Base-by-base conservation (phyloP, 2,113 vertebrate genomes). In the Talpa occidentalis region DNA sequence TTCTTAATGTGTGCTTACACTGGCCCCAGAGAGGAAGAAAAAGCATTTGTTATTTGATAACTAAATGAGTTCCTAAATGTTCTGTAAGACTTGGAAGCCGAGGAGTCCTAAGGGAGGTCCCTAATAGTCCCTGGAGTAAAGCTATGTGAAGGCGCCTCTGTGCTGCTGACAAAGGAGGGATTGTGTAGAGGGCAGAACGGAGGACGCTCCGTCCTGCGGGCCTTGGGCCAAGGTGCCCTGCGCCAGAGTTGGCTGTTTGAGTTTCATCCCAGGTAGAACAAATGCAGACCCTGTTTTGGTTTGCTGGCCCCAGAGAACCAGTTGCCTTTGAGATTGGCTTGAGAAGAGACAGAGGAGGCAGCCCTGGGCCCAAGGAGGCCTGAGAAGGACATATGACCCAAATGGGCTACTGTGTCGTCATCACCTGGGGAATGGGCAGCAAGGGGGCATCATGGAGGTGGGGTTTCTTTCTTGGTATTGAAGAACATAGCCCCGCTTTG, bases 121-220 rank as follows among this genome's bases (percentile, higher is more conserved):
- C 11, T 6, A 16, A 8, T 8, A 30, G 84, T 54, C 24, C 77
- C 80, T n/a, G 52, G 56, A 64, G 64, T 26, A 26, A 49, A 67
- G 79, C 70, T 6, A n/a, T 24, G 3, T 72, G 85, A 90, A 72
- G 72, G 67, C 8, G 10, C 49, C 35, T 88, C 37, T 52, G 49
- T 95, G 44, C 64, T 26, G 24, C n/a, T 22, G 35, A 94, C 88
- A 79, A 90, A 93, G 74, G 54, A 26, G 47, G 83, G 35, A 22
- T 67, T 70, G 67, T 90, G 28, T 49, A 37, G 47, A 1, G 60
- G 19, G 35, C 3, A 3, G 77, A 40, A 24, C 70, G 52, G 69
- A 76, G 70, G 81, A 37, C 2, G 2, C 7, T 26, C 28, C 78
- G 42, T 24, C 32, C 4, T 4, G 1, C 11, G 5, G 89, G 81